Base-by-base conservation (phyloP, 2,797 vertebrate species). In the Hippocampus kuda region DNA sequence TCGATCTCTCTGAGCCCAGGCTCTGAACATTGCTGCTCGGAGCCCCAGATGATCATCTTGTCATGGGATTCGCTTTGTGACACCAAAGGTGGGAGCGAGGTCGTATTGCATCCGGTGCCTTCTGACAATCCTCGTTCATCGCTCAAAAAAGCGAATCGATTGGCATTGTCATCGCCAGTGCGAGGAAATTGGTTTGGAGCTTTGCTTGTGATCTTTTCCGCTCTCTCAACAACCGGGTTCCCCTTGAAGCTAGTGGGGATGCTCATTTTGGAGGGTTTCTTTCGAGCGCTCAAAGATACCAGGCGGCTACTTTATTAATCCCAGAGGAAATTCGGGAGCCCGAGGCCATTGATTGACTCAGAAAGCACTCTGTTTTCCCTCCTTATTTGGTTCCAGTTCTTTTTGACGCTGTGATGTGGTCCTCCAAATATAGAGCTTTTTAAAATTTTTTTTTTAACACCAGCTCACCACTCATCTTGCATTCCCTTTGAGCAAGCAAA, bases 81-180 rank as follows among this genome's bases (percentile, higher is more conserved):
- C 38, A 88, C 86, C 67, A 86, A 74, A 38, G 86, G 87, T 65
- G 91, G 90, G 42, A 89, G 79, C 64, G 88, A 75, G 75, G 77
- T 90, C 65, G 82, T 75, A 68, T 66, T 74, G 30, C 79, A 86
- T 1, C 83, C 84, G 26, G 80, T 75, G 54, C 91, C 89, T 57
- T 86, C 86, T 2, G 74, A 70, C 41, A 81, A 38, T 34, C 72
- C 66, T 77, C 68, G 74, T 68, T 82, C 77, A 72, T 89, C 88
- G 30, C 67, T 44, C 20, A 67, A 63, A 0, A 87, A 76, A 68
- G 87, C 73, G 69, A 96, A 89, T 72, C 85, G 90, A 82, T 99
- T 98, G 82, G 95, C 96, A 72, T 99, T 99, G 48, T 88, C 80
- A 72, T 98, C 95, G 46, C 92, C 94, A 68, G 86, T 76, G 26